Evolutionary conservation across 1,140 invertebrate species (phyloP).

Genomic region (Harpegnathos saltator): DNA sequence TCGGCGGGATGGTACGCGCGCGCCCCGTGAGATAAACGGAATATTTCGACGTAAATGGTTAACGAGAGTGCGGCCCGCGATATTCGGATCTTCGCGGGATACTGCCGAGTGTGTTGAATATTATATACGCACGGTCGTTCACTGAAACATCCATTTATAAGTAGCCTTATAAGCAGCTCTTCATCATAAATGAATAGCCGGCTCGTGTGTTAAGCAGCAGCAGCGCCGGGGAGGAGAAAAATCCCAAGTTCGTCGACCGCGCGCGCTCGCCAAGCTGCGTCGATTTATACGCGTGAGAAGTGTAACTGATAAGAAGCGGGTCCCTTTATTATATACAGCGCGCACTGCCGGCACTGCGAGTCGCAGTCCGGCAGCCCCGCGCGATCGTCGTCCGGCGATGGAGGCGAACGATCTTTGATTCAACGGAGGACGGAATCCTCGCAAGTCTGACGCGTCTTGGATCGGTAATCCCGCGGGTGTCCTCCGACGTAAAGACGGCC

Average conservation of each 20-base stretch:
- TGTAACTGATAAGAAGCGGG: background rate
- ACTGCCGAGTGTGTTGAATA: background rate
- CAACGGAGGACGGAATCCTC: conserved; percentile 58
- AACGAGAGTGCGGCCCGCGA: background rate
- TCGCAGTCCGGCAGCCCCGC: background rate
- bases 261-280: background rate
- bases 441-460: conserved; percentile 61
- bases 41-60: conserved; percentile 4
- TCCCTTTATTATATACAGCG: background rate
- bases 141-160: background rate
- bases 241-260: background rate
- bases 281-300: background rate
- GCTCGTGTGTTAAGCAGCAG: background rate
- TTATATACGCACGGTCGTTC: background rate
- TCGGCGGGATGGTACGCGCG: background rate
- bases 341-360: background rate
- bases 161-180: background rate
- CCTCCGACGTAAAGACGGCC: too few relatives aligned
- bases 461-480: conserved; percentile 62
- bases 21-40: background rate
- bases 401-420: conserved; percentile 65
- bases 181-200: background rate
- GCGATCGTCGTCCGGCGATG: conserved; percentile 27
- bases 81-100: background rate
- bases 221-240: background rate